Percentiles rank a stretch among this genome's conserved stretches.
phyloP scores from a whole-genome alignment of 2,888 invertebrate species.

The Hydraecia micacea region DNA sequence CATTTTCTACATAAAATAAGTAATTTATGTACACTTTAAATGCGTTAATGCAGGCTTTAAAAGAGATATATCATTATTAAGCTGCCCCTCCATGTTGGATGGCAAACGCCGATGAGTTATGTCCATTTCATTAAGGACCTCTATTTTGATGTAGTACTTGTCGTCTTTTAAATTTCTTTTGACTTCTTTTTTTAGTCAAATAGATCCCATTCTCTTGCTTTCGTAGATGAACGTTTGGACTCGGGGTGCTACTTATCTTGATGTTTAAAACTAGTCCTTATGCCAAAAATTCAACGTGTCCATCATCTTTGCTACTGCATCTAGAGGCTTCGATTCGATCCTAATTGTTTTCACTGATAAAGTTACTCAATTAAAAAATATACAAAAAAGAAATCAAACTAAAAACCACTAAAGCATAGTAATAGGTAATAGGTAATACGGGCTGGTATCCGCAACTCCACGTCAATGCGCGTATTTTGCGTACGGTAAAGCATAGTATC shows the following conservation, averaged over 20 bases:
- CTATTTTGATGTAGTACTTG: conserved; percentile 21
- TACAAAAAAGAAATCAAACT: neutral
- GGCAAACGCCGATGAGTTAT: conserved; percentile 45
- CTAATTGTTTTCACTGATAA: neutral
- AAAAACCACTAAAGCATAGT: too few species aligned
- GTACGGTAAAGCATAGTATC: too few species aligned
- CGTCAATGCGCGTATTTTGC: too few species aligned
- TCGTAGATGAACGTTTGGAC: too few species aligned
- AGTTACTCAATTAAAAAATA: neutral
- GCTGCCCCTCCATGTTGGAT: conserved; percentile 24
- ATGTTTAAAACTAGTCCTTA: neutral
- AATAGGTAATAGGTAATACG: too few species aligned
- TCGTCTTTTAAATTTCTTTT: neutral
- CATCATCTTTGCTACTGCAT: neutral
- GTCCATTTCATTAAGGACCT: conserved; percentile 22
- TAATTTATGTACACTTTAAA: conserved; percentile 56
- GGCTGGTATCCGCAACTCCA: too few species aligned
- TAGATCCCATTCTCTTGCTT: too few species aligned
- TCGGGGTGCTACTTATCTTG: neutral
- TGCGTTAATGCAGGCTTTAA: conserved; percentile 51
- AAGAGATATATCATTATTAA: conserved; percentile 55
- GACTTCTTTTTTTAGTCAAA: neutral
- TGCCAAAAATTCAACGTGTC: neutral
- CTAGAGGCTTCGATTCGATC: neutral
- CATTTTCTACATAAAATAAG: conserved; percentile 36